Conservation (phyloP, 2,888 invertebrate genomes). For the Drosophila limbata region DNA sequence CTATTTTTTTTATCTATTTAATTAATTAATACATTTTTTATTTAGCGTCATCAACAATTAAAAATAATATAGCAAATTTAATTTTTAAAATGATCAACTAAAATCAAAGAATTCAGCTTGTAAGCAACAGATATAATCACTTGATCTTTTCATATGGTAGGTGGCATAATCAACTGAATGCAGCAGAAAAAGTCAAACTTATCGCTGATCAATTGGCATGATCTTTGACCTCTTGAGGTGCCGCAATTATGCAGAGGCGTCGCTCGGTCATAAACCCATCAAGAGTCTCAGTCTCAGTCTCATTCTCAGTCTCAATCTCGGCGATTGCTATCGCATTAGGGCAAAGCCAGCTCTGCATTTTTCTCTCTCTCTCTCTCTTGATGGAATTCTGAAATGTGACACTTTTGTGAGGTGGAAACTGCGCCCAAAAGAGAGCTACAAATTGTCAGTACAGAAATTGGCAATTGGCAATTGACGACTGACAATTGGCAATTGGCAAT, state of each 20-base stretch:
- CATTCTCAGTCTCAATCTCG: background rate
- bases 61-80: too few species aligned
- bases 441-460: conserved; percentile 14
- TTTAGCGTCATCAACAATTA: too few species aligned
- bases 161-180: background rate
- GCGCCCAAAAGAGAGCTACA: conserved; percentile 53
- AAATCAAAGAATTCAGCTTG: too few species aligned
- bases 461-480: conserved; percentile 38
- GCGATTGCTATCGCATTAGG: conserved; percentile 28
- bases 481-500: conserved; percentile 25
- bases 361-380: background rate
- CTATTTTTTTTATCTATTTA: too few species aligned
- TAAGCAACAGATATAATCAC: too few species aligned
- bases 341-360: background rate
- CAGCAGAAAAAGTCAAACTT: background rate
- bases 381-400: conserved; percentile 13
- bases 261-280: conserved; percentile 5
- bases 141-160: too few species aligned
- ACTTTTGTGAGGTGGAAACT: background rate
- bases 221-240: conserved; percentile 57
- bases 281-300: background rate
- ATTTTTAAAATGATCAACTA: too few species aligned
- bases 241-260: conserved; percentile 38
- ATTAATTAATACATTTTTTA: too few species aligned
- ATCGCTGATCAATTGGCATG: conserved; percentile 12